Evolutionary conservation across 1,140 invertebrate species (phyloP).

Genomic region (Euura lappo): DNA sequence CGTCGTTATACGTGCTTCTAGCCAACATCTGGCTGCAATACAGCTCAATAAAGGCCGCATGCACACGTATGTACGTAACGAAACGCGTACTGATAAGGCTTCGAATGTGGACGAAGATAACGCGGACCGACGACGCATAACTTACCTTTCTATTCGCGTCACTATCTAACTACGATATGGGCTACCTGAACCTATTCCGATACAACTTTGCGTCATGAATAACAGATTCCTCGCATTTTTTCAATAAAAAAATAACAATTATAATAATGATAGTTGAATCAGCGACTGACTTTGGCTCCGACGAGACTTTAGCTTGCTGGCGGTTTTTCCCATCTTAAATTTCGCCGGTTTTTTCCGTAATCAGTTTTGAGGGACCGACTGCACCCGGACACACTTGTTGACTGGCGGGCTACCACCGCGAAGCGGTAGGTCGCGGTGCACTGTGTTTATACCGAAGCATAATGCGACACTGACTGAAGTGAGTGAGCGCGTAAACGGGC

Average conservation of each 20-base stretch:
- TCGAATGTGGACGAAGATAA: no score
- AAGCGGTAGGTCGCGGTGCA: not conserved
- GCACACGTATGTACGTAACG: not conserved
- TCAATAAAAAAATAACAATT: no score
- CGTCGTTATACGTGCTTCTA: no score
- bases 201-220: no score
- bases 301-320: slow-evolving; percentile 50
- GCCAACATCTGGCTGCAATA: no score
- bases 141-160: not conserved
- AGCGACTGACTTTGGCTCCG: slow-evolving; percentile 52
- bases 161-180: no score
- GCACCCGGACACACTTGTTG: slow-evolving; percentile 4
- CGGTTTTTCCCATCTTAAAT: slow-evolving; percentile 50
- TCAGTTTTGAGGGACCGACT: not conserved
- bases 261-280: no score
- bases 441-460: not conserved
- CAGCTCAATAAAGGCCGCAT: not conserved
- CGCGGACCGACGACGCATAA: not conserved
- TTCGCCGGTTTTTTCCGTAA: not conserved
- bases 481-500: not conserved
- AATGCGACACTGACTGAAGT: not conserved
- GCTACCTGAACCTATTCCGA: no score
- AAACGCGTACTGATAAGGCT: not conserved
- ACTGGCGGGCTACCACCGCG: not conserved
- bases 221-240: no score